Conservation (phyloP, 2,113 vertebrate genomes). For the Emydocephalus ijimae region DNA sequence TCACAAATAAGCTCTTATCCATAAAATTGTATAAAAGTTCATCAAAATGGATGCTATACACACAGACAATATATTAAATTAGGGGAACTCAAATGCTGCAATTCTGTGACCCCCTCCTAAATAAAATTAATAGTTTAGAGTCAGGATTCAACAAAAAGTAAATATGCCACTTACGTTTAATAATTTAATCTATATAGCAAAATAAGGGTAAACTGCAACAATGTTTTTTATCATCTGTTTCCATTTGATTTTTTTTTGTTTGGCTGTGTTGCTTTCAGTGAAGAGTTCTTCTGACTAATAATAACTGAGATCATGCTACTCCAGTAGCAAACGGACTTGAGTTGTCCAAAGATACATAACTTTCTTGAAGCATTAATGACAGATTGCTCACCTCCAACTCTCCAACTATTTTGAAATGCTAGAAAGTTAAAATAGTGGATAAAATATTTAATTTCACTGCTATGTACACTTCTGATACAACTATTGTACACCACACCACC, state of each 20-base stretch:
- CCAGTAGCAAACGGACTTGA: not conserved
- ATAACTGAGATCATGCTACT: not conserved
- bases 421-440: not conserved
- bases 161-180: not conserved
- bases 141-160: not conserved
- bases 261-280: not conserved
- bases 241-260: not conserved
- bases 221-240: not conserved
- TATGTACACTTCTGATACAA: not conserved
- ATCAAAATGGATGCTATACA: not conserved
- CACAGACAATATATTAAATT: not conserved
- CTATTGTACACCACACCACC: not conserved
- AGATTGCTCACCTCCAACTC: not conserved
- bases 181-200: not conserved
- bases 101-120: not conserved
- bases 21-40: not conserved
- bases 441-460: not conserved
- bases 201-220: not conserved
- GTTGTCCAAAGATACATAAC: not conserved
- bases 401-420: not conserved
- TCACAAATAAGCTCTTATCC: not conserved
- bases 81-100: not conserved
- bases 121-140: not conserved
- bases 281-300: not conserved
- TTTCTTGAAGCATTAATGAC: not conserved